Evolutionary conservation across 2,888 invertebrate species (phyloP).

Genomic region (Geotrupes spiniger): DNA sequence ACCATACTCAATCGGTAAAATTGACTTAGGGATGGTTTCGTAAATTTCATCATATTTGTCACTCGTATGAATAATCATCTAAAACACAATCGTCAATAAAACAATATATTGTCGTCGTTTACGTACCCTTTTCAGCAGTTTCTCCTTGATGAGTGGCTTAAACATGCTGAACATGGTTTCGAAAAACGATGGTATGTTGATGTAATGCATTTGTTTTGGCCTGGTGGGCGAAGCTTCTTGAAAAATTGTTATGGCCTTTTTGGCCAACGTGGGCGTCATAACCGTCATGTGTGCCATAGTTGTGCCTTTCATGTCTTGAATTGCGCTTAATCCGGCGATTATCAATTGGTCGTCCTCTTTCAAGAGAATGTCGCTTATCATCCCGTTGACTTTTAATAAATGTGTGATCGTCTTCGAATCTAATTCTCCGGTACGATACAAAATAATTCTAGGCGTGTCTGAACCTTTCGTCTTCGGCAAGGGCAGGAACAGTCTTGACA

Average conservation of each 20-base stretch:
- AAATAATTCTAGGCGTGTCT: constrained; percentile 39
- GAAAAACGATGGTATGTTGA: constrained; percentile 59
- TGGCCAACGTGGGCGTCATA: constrained; percentile 56
- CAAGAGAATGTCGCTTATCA: constrained; percentile 58
- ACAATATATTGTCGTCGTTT: not conserved
- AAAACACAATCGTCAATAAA: constrained; percentile 35
- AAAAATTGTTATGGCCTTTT: constrained; percentile 50
- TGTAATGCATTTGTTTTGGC: constrained; percentile 57
- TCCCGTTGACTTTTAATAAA: constrained; percentile 54
- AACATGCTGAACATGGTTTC: constrained; percentile 58
- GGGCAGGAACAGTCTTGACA: constrained; percentile 25
- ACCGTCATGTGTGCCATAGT: constrained; percentile 54
- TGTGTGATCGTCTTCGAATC: constrained; percentile 30
- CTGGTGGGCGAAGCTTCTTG: constrained; percentile 63
- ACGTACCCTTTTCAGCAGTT: constrained; percentile 59
- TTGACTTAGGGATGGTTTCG: constrained; percentile 56
- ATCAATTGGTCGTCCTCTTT: constrained; percentile 60
- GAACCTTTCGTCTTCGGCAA: constrained; percentile 32
- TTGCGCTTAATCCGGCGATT: constrained; percentile 53
- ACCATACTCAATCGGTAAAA: constrained; percentile 65
- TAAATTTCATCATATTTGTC: constrained; percentile 56
- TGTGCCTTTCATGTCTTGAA: constrained; percentile 58
- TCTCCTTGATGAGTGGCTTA: constrained; percentile 59
- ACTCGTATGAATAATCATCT: constrained; percentile 54
- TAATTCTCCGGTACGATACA: constrained; percentile 39